Conservation (phyloP, 2,797 vertebrate species). For the Trematomus bernacchii region DNA sequence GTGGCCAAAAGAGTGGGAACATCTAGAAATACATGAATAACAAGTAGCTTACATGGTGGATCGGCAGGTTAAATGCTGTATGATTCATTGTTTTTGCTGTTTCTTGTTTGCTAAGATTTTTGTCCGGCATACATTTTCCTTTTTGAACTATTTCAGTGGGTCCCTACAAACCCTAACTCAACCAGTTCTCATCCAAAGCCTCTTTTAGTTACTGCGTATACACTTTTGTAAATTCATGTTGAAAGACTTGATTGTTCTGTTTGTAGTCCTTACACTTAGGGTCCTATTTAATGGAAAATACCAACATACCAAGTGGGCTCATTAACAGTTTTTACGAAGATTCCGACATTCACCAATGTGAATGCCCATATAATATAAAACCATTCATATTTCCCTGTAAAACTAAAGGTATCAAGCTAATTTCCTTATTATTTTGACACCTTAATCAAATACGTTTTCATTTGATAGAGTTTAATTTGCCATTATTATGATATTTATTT, state of each 20-base stretch:
- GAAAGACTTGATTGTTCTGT: background rate
- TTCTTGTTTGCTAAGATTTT: background rate
- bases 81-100: background rate
- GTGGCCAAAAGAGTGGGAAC: slow-evolving; percentile 24
- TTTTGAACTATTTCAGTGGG: slow-evolving; percentile 11
- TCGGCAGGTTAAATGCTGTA: slow-evolving; percentile 11
- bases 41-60: slow-evolving; percentile 26
- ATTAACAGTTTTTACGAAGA: no score
- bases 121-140: slow-evolving; percentile 6
- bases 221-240: slow-evolving; percentile 23
- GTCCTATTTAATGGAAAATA: background rate
- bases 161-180: background rate
- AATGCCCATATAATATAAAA: background rate
- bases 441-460: background rate
- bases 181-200: background rate
- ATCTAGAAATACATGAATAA: slow-evolving; percentile 46
- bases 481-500: background rate
- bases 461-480: background rate
- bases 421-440: background rate
- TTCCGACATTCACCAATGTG: no score
- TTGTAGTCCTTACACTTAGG: background rate
- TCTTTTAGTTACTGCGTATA: background rate
- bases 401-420: background rate
- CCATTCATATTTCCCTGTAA: background rate
- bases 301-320: background rate